Conservation (phyloP, 2,113 vertebrate species). For the Nerophis lumbriciformis region DNA sequence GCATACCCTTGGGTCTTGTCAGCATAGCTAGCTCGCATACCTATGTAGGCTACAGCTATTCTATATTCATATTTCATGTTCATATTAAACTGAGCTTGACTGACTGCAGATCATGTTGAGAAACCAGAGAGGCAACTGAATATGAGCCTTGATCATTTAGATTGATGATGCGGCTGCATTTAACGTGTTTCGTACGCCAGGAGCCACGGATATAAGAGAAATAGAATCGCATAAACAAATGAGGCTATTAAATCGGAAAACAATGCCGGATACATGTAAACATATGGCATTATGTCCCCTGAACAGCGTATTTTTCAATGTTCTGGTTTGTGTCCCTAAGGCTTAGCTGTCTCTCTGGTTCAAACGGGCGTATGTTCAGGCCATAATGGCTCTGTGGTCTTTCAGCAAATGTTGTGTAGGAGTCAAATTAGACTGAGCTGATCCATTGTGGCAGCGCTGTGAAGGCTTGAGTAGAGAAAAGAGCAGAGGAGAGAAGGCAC, state of each 20-base stretch:
- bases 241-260: conserved; percentile 10
- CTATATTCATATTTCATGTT: too few relatives aligned
- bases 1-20: too few relatives aligned
- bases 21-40: too few relatives aligned
- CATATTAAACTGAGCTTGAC: too few relatives aligned
- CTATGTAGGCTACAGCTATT: too few relatives aligned
- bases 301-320: conserved; percentile 10
- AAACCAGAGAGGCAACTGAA: too few relatives aligned
- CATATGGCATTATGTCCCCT: conserved; percentile 7
- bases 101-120: too few relatives aligned
- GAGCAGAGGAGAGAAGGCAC: conserved; percentile 19
- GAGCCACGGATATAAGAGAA: conserved; percentile 40
- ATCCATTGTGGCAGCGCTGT: conserved; percentile 36
- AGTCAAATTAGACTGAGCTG: conserved; percentile 44
- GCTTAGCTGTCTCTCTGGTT: conserved; percentile 1
- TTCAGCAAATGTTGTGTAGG: conserved; percentile 43
- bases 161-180: not conserved
- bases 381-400: conserved; percentile 27
- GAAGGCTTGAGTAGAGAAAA: conserved; percentile 41
- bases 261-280: conserved; percentile 17
- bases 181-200: conserved; percentile 18
- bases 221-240: conserved; percentile 37
- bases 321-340: conserved; percentile 20
- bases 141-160: too few relatives aligned
- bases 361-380: conserved; percentile 18